Evolutionary conservation across 2,888 invertebrate genomes (phyloP), one percentile per base, ranked within the genome.

Genomic region (Microctonus brassicae): DNA sequence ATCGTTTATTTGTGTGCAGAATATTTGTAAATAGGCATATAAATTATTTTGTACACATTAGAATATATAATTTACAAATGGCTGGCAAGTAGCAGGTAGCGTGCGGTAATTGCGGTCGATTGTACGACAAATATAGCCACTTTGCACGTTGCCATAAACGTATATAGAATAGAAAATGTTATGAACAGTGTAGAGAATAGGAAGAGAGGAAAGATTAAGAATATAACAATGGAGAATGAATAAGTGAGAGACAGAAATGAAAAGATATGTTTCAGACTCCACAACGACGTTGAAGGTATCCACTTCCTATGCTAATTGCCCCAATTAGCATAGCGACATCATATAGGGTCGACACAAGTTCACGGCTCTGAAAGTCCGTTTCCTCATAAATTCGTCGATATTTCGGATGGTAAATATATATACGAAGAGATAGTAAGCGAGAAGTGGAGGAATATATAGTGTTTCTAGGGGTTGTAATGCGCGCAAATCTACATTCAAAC

Each of bases 361-460:
- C 73, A 75, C 73, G 69, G 66, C 75, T 69, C 42, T 64, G 73
- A 63, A 70, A 80, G 84, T 84, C 82, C 83, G 85, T 84, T 86
- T 85, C 79, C 79, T 86, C 86, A 81, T 86, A 86, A 86, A 86
- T 86, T 85, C 85, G 82, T 86, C 86, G 86, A 86, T 85, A 79
- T 78, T 77, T 74, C 69, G 68, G 69, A 70, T 75, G n/a, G 65
- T 71, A 65, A 55, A 52, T 61, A 17, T 39, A 63, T 62, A 70
- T 39, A 53, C 17, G 20, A 42, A n/a, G 62, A 66, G 61, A 34
- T 33, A 63, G 60, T 58, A 47, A 63, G 63, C 47, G 42, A 63
- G 26, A 52, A 60, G 39, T 66, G 64, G 42, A 17, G 17, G 17
- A n/a, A n/a, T 42, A 42, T 42, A 62, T 39, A 20, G 36, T n/a